Base-by-base conservation (phyloP, 2,113 vertebrate species). In the Chionomys nivalis region DNA sequence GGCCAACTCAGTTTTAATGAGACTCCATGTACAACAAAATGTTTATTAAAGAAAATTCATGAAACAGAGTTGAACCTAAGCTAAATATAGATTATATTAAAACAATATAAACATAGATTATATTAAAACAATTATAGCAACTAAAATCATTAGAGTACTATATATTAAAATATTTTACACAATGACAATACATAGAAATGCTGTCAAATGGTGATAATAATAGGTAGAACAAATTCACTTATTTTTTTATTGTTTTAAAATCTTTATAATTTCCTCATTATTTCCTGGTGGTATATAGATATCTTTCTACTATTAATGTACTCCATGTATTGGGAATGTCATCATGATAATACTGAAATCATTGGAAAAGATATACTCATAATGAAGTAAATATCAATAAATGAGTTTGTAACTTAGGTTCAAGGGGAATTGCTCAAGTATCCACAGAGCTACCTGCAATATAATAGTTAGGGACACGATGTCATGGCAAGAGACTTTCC, bases 31-130 rank as follows among this genome's bases (percentile, higher is more conserved):
- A 36, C 4, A 92, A 72, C 66, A 77, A 70, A 77, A 72, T 49
- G 33, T 42, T 87, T 94, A 87, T 52, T 89, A 93, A 91, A 73
- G 7, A 58, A 90, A 94, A 72, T 36, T 63, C 75, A 85, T 68
- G 68, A 70, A 73, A n/a, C 3, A 17, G 1, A 66, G 6, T 1
- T 76, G 58, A 94, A 26, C 21, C 86, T 31, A 85, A 79, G 17
- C 9, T 68, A 70, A 90, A 63, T 94, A 78, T 47, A 91, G 36
- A 83, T 16, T 78, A 7, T 8, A 88, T 79, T 85, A 85, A 78
- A 85, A 95, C 63, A 44, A 28, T 66, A 92, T 79, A 63, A 90
- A 70, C 92, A 78, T 47, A 88, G 36, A 83, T 21, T 78, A 7
- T 8, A 88, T 79, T 85, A 85, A 75, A 85, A 95, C 63, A 44